Evolutionary conservation across 2,113 vertebrate genomes (phyloP), one percentile per base, ranked within the genome.

Genomic region (Numenius arquata): DNA sequence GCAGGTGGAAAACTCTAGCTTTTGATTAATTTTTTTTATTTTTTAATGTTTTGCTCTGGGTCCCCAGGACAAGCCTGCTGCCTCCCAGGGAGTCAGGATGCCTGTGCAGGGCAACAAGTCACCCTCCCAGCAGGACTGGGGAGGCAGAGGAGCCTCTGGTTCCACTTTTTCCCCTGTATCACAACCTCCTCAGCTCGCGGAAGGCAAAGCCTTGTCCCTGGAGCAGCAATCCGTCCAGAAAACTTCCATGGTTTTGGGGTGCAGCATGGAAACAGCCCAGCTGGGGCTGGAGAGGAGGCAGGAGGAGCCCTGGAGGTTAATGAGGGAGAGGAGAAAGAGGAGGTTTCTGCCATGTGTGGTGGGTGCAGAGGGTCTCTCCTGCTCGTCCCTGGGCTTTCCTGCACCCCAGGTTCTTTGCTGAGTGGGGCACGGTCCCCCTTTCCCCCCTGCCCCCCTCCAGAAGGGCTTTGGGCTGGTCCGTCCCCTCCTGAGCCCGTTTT

Each of bases 181-280:
- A 1, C 29, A 11, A 5, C 47, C 25, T 25, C 41, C 43, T 20
- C 0, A 2, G 25, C 3, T 48, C 1, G 0, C 1, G 0, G 30
- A 21, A 47, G 40, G 38, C 59, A 38, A 45, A 62, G 53, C 38
- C 41, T 53, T 78, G 29, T 34, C 56, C 2, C 52, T 4, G 38
- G 65, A 82, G 25, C 48, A n/a, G 15, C 34, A 19, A 12, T 7
- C 19, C 1, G 1, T 34, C 8, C n/a, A n/a, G 56, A 32, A 66
- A 80, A 11, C 47, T 8, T 4, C 5, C 4, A 0, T 0, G 3
- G 50, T 13, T 56, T 5, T 25, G 25, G 52, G 36, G 27, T 32
- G 12, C 34, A 11, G 30, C 6, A 3, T 5, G 34, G 47, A 29
- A 5, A 58, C 23, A 55, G 48, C 32, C 43, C 11, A 3, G 14